Percentiles rank a stretch among this genome's conserved stretches.
Evolutionary conservation across 2,113 vertebrate species (phyloP).

Genomic region (Felis catus): F.catus_Fca126_mat1.0 CM031412.1:174640001-174640500

Average conservation of each 20-base stretch:
- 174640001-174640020: not conserved
- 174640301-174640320: not conserved
- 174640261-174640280: not conserved
- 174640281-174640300: not conserved
- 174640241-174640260: not conserved
- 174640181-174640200: not conserved
- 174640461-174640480: not conserved
- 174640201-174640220: not conserved
- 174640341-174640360: not conserved
- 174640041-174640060: not conserved
- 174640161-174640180: not conserved
- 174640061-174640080: not conserved
- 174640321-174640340: not conserved
- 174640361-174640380: not conserved
- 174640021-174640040: not conserved
- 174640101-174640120: not conserved
- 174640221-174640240: not conserved
- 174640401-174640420: not conserved
- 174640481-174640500: not conserved
- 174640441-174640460: not conserved
- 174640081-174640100: not conserved
- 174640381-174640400: not conserved
- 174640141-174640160: not conserved
- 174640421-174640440: not conserved
- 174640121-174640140: not conserved